A percentile compares a stretch with the other conserved stretches of the same genome.
Evolutionary conservation across 2,113 vertebrate genomes (phyloP).

Genomic region (Axis porcinus): DNA sequence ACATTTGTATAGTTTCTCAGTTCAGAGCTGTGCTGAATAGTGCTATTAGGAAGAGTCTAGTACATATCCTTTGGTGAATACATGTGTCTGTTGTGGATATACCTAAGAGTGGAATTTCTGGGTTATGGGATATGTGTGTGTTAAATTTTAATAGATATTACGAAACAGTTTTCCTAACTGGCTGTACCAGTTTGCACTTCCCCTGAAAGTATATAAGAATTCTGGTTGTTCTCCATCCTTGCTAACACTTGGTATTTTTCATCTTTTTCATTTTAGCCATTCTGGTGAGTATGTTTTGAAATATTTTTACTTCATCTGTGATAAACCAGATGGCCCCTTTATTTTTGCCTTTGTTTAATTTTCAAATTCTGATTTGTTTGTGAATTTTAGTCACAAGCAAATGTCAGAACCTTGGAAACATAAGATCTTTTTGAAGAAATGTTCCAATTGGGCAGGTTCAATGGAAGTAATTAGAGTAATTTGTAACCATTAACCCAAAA

Average conservation of each 20-base stretch:
- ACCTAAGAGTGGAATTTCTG: background rate
- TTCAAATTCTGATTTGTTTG: background rate
- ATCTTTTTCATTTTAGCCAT: background rate
- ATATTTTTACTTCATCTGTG: background rate
- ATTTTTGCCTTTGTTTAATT: background rate
- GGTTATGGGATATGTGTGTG: background rate
- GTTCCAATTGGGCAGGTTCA: background rate
- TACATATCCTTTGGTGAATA: background rate
- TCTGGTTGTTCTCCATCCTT: background rate
- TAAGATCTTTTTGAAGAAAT: background rate
- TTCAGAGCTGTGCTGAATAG: background rate
- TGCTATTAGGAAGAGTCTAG: background rate
- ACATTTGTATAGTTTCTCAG: background rate
- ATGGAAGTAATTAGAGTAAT: background rate
- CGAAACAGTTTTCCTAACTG: background rate
- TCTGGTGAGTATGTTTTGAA: background rate
- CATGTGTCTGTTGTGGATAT: background rate
- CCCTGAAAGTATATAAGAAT: background rate
- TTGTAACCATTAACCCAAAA: background rate
- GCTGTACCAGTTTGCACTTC: background rate
- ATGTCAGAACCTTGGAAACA: background rate
- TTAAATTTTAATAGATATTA: background rate
- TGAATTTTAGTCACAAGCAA: conserved; percentile 19
- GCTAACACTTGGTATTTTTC: background rate
- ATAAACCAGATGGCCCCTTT: background rate